These are phyloP conservation scores for Streptopelia turtur DNA, from an alignment of 2,797 vertebrate species.

Conservation along the genomic window DNA sequence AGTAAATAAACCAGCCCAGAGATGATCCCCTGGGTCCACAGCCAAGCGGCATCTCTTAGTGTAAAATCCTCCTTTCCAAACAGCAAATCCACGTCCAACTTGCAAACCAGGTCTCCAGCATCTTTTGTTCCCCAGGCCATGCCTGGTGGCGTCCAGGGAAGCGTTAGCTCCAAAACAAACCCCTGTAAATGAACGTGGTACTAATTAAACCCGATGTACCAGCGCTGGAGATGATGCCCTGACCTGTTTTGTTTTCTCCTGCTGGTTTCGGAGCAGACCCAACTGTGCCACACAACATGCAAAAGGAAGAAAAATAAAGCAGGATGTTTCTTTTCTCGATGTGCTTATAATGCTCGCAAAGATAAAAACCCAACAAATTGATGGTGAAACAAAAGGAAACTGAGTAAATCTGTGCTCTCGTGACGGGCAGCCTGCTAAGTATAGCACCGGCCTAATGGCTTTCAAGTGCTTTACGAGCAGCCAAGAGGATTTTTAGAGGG, in stretches of 20 bases:
- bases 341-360: background rate
- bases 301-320: background rate
- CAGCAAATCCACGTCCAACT: background rate
- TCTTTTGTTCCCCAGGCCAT: rapidly evolving
- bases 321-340: background rate
- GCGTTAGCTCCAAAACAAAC: background rate
- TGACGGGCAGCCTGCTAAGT: rapidly evolving
- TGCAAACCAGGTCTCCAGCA: background rate
- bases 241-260: background rate
- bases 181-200: background rate
- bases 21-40: background rate
- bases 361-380: background rate
- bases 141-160: background rate
- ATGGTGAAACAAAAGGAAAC: background rate
- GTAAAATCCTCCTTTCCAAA: background rate
- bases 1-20: background rate
- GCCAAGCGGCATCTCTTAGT: background rate
- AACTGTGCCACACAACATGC: rapidly evolving
- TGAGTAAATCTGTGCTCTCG: background rate
- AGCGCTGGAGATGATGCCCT: background rate
- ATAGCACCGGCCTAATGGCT: background rate
- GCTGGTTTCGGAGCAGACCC: background rate
- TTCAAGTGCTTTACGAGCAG: background rate
- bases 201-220: background rate
- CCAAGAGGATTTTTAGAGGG: background rate